A percentile compares a stretch with the other conserved stretches of the same genome.
These are phyloP conservation scores for Drosophila pruinosa DNA, from an alignment of 1,140 invertebrate genomes.

Conservation along the genomic window DNA sequence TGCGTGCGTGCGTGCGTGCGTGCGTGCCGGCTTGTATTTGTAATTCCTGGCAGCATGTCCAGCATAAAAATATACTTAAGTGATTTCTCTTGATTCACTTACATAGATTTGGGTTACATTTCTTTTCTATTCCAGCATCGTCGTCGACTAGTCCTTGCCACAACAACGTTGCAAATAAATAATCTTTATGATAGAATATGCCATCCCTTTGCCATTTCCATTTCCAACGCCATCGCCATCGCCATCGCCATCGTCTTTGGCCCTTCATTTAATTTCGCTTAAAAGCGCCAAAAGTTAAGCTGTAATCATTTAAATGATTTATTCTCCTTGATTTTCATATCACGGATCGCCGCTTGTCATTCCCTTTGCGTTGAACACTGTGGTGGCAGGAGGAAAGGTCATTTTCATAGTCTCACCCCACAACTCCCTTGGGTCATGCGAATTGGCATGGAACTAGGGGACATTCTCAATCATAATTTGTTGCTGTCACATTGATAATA, in stretches of 20 bases:
- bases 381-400: neutral
- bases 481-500: constrained; percentile 79
- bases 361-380: constrained; percentile 1
- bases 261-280: constrained; percentile 78
- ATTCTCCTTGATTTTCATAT: constrained; percentile 76
- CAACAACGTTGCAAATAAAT: constrained; percentile 66
- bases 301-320: constrained; percentile 81
- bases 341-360: constrained; percentile 65
- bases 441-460: constrained; percentile 16
- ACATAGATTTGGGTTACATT: constrained; percentile 81
- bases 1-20: constrained; percentile 51
- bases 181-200: constrained; percentile 69
- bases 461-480: constrained; percentile 79
- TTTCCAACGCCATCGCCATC: neutral
- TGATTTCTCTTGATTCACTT: constrained; percentile 81
- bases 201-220: constrained; percentile 10
- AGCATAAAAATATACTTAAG: constrained; percentile 81
- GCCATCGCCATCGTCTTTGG: constrained; percentile 16
- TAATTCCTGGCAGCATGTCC: constrained; percentile 80
- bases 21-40: constrained; percentile 72
- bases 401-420: constrained; percentile 14
- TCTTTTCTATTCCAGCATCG: constrained; percentile 44
- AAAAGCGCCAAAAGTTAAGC: constrained; percentile 80
- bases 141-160: constrained; percentile 6
- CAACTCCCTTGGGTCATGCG: constrained; percentile 15